Percentiles rank a stretch among this genome's conserved stretches.
phyloP scores from a whole-genome alignment of 1,140 invertebrate species.

The Liolophura sinensis region DNA sequence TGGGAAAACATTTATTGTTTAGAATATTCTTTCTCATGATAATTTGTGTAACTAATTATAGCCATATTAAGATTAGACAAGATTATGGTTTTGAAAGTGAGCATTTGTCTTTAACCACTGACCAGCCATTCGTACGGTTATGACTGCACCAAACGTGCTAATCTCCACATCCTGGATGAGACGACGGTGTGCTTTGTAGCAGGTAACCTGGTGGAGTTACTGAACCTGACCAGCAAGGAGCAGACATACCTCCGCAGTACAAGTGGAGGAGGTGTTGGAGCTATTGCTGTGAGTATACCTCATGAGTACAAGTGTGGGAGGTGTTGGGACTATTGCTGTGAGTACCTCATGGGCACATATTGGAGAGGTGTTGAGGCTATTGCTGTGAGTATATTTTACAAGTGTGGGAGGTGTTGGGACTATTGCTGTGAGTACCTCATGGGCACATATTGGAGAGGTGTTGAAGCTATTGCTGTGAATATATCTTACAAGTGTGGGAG shows the following conservation, averaged over 20 bases:
- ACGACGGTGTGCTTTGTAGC: constrained; percentile 76
- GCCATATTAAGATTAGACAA: neutral
- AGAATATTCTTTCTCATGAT: neutral
- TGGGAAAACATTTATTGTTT: neutral
- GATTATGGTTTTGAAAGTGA: neutral
- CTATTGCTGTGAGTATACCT: constrained; percentile 68
- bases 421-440: constrained; percentile 61
- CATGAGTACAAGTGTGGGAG: too few species aligned
- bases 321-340: too few species aligned
- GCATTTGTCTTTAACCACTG: constrained; percentile 15
- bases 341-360: too few species aligned
- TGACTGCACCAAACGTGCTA: constrained; percentile 78
- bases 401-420: too few species aligned
- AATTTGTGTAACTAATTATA: neutral
- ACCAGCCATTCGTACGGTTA: constrained; percentile 80
- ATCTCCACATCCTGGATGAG: constrained; percentile 75
- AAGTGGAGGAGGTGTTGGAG: constrained; percentile 77
- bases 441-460: constrained; percentile 75
- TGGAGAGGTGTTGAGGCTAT: neutral
- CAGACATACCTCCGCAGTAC: constrained; percentile 72
- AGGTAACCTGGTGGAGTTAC: constrained; percentile 79
- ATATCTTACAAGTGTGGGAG: constrained; percentile 73
- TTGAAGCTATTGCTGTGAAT: constrained; percentile 80
- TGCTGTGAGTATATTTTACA: neutral
- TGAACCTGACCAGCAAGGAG: constrained; percentile 67